phyloP scores from a whole-genome alignment of 2,113 vertebrate genomes.

The Peucedramus taeniatus region DNA sequence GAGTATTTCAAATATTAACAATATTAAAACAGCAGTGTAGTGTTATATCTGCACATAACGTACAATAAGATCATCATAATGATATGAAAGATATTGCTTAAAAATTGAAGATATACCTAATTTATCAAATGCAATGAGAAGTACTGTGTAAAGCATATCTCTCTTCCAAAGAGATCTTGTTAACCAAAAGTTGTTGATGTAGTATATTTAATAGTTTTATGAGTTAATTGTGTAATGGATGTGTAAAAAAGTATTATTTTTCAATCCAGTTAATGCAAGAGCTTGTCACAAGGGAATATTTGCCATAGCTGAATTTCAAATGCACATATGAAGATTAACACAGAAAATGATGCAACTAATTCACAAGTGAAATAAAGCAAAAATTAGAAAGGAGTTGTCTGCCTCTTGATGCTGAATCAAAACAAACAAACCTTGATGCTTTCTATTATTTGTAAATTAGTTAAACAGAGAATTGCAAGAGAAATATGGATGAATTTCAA shows the following conservation, averaged over 20 bases:
- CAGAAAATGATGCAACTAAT: neutral
- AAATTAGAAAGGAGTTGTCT: neutral
- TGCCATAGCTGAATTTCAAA: neutral
- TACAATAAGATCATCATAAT: neutral
- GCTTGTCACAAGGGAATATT: neutral
- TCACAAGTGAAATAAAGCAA: neutral
- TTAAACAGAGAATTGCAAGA: neutral
- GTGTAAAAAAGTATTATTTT: neutral
- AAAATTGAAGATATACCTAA: neutral
- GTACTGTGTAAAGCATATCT: neutral
- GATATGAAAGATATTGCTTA: neutral
- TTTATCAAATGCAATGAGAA: neutral
- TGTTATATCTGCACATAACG: neutral
- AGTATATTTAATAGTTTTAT: neutral
- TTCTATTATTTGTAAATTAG: neutral
- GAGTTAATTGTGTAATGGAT: neutral
- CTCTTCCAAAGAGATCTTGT: neutral
- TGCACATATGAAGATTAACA: neutral
- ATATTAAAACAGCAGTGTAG: neutral
- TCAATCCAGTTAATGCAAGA: neutral
- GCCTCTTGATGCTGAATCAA: neutral
- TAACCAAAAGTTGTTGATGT: neutral
- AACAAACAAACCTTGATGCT: neutral
- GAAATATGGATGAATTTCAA: neutral
- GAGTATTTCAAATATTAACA: neutral